Evolutionary conservation across 1,140 invertebrate genomes (phyloP).

Genomic region (Phortica variegata): DNA sequence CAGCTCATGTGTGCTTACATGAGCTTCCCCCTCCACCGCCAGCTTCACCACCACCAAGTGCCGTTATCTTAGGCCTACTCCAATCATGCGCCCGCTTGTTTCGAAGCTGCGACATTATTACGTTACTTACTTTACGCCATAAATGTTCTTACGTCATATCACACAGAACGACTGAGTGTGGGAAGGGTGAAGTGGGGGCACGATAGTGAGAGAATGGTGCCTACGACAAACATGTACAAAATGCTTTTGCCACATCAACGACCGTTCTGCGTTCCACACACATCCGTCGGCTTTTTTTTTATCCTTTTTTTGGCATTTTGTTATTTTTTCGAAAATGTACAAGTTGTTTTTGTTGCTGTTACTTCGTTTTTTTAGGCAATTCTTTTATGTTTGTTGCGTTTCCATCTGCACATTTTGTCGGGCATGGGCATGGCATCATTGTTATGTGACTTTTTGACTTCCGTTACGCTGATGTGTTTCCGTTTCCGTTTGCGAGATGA

Average conservation of each 20-base stretch:
- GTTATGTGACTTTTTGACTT: slow-evolving; percentile 57
- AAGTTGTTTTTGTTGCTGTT: slow-evolving; percentile 13
- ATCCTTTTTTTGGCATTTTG: no score
- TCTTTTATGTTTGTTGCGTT: no score
- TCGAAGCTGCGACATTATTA: slow-evolving; percentile 52
- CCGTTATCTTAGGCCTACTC: slow-evolving; percentile 22
- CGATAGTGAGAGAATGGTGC: no score
- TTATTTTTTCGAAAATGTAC: no score
- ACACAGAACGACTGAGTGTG: no score
- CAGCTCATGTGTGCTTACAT: slow-evolving; percentile 9
- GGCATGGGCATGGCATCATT: slow-evolving; percentile 50
- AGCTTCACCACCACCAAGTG: neutral
- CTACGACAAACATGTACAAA: no score
- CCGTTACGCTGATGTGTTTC: slow-evolving; percentile 56
- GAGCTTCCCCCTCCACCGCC: slow-evolving; percentile 8
- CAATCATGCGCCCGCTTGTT: slow-evolving; percentile 26
- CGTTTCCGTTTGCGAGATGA: slow-evolving; percentile 36
- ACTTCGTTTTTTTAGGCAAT: no score
- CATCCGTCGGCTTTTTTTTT: no score
- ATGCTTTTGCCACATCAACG: no score
- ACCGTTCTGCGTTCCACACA: no score
- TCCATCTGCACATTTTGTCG: slow-evolving; percentile 3
- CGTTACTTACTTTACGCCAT: slow-evolving; percentile 48
- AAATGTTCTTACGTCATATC: slow-evolving; percentile 49
- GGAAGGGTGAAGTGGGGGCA: no score